A percentile compares a stretch with the other conserved stretches of the same genome.
Evolutionary conservation across 2,888 invertebrate genomes (phyloP).

Genomic region (Polia nebulosa): DNA sequence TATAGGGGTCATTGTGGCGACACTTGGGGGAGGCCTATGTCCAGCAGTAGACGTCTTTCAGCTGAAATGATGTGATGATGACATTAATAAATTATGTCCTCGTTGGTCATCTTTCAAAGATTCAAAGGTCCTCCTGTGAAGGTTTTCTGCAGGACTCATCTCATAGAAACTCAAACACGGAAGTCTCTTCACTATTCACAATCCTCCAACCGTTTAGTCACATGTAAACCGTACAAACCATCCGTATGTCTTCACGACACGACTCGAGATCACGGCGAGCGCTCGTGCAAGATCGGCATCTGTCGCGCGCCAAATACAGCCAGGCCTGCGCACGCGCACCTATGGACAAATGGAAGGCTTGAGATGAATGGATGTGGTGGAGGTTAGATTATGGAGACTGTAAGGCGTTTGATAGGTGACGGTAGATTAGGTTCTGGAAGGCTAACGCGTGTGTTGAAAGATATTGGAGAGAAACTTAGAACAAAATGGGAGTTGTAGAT

Average conservation of each 20-base stretch:
- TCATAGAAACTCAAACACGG: neutral
- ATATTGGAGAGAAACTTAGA: neutral
- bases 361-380: slow-evolving; percentile 30
- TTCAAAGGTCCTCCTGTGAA: no score
- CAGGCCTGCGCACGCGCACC: slow-evolving; percentile 53
- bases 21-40: no score
- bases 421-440: neutral
- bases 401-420: neutral
- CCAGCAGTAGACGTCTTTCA: no score
- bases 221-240: slow-evolving; percentile 30
- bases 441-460: neutral
- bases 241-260: slow-evolving; percentile 54
- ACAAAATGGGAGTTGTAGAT: neutral
- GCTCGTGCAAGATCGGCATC: slow-evolving; percentile 60
- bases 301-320: slow-evolving; percentile 61
- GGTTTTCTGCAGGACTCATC: no score
- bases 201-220: slow-evolving; percentile 36
- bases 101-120: no score
- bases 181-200: neutral
- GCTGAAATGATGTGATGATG: no score
- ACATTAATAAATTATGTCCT: no score
- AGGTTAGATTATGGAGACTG: slow-evolving; percentile 17
- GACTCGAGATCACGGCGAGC: slow-evolving; percentile 54
- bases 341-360: slow-evolving; percentile 17
- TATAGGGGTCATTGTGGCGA: no score